These are phyloP conservation scores for Dasypogon diadema DNA, from an alignment of 2,888 invertebrate genomes.

Conservation along the genomic window DNA sequence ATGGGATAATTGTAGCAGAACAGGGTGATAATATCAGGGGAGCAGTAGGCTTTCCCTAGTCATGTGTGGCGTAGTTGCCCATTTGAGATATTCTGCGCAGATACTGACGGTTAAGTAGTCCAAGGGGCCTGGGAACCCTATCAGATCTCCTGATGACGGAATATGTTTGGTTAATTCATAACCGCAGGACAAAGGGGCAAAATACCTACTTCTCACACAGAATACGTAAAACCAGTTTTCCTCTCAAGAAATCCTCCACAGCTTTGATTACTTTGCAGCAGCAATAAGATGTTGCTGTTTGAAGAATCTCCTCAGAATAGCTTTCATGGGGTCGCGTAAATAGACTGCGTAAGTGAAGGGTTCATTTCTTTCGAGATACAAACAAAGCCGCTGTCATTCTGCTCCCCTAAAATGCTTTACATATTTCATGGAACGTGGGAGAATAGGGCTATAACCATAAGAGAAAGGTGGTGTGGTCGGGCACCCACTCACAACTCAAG, in stretches of 20 bases:
- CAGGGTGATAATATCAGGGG: background rate
- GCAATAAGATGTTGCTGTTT: constrained; percentile 5
- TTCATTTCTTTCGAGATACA: constrained; percentile 13
- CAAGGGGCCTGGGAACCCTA: background rate
- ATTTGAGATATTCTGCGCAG: background rate
- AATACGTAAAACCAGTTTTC: constrained; percentile 18
- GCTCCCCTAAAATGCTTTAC: constrained; percentile 35
- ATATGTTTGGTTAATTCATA: constrained; percentile 26
- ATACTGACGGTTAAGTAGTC: background rate
- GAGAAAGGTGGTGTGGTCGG: background rate
- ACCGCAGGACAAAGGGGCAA: constrained; percentile 6
- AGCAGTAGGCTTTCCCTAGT: background rate
- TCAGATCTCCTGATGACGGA: background rate
- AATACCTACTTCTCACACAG: background rate
- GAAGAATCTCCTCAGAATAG: background rate
- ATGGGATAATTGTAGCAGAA: constrained; percentile 17
- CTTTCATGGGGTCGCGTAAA: constrained; percentile 6
- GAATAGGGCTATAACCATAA: background rate
- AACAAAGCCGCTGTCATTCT: constrained; percentile 18
- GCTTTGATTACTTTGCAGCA: constrained; percentile 11
- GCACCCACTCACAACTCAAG: background rate
- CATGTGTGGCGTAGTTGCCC: background rate
- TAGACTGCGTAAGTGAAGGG: constrained; percentile 16
- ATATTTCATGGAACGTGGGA: constrained; percentile 21
- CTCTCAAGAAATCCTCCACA: background rate